These are phyloP conservation scores for Diarsia dahlii DNA, from an alignment of 2,888 invertebrate species.

Conservation along the genomic window DNA sequence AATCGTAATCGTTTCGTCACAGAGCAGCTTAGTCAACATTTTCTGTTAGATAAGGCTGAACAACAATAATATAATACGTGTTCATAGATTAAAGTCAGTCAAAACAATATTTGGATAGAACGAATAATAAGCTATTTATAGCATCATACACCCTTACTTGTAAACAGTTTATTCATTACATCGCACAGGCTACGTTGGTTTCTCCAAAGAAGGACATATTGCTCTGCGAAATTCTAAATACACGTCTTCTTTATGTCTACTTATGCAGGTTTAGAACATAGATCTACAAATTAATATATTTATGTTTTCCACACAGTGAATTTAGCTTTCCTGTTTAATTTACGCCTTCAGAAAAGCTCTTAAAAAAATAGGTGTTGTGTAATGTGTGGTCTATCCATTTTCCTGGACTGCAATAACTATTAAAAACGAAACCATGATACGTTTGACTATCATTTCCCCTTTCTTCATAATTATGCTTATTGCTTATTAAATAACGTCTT, in stretches of 20 bases:
- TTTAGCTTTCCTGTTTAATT: neutral
- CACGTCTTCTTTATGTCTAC: neutral
- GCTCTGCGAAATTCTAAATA: neutral
- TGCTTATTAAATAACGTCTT: constrained; percentile 28
- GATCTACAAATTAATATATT: neutral
- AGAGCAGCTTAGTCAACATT: constrained; percentile 80
- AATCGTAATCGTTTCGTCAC: constrained; percentile 84
- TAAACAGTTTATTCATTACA: constrained; percentile 1
- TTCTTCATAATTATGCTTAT: constrained; percentile 12
- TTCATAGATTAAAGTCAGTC: constrained; percentile 38
- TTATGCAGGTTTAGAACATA: neutral
- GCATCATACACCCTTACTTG: neutral
- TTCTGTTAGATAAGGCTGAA: constrained; percentile 68
- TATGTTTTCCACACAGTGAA: neutral
- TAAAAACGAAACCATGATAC: neutral
- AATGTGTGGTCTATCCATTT: neutral
- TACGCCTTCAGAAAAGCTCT: neutral
- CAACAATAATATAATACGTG: constrained; percentile 44
- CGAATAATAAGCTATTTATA: constrained; percentile 8
- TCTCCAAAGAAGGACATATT: neutral
- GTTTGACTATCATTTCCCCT: neutral
- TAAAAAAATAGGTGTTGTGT: neutral
- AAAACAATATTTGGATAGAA: constrained; percentile 32
- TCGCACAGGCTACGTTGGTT: neutral
- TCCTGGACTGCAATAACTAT: neutral